Evolutionary conservation across 1,140 invertebrate species (phyloP), one percentile per base, ranked within the genome.

Genomic region (Macrosteles quadrilineatus): DNA sequence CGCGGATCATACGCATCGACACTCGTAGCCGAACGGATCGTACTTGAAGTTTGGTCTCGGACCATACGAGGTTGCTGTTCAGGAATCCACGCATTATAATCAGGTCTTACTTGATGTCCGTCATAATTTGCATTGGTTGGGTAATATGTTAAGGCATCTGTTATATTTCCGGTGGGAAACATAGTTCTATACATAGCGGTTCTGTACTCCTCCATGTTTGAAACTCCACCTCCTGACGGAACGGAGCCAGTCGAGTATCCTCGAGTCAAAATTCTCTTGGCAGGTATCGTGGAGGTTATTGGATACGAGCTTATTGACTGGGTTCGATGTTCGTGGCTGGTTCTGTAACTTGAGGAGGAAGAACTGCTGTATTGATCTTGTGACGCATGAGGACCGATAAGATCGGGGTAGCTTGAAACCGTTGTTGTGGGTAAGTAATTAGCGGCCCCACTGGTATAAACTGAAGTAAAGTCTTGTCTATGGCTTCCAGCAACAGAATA

Each of bases 91-190:
- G 43, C 21, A n/a, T 9, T 29, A 29, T 62, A 69, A n/a, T 27
- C 62, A 11, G 47, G 19, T n/a, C 47, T 65, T 53, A 40, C 32
- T 2, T 43, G 31, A 36, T 36, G 4, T 17, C 32, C 32, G 29
- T 45, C 36, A 19, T 59, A 72, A 1, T 47, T 50, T n/a, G 9
- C 84, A 63, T 86, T 89, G 0, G 88, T 90, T 53, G 90, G 90
- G 78, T 92, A 91, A 72, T 92, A 92, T 0, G 88, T 88, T 43
- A 91, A 79, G 21, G 89, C 89, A 76, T 91, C 90, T 0, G 90
- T 91, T 29, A 91, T 87, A 77, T 90, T 90, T 19, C 87, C 87
- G 0, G 86, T 85, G 40, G 88, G 89, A 77, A 89, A 90, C 81
- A 86, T 88, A 17, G 85, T 84, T 31, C 87, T 82, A 75, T 89